A percentile compares a stretch with the other conserved stretches of the same genome.
phyloP scores from a whole-genome alignment of 2,797 vertebrate species.

The Channa striata region DNA sequence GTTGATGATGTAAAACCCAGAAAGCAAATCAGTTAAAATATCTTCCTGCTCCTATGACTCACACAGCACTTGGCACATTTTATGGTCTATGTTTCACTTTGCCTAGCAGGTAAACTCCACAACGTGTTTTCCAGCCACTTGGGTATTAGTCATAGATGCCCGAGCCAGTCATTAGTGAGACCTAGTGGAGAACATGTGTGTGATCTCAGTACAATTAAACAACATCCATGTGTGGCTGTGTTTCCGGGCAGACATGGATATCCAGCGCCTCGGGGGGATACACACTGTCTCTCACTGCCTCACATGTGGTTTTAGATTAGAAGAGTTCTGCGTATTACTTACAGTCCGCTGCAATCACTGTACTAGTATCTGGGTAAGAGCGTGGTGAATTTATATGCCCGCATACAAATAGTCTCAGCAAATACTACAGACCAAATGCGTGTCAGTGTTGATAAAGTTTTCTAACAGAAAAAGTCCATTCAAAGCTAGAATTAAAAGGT shows the following conservation, averaged over 20 bases:
- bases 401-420: constrained; percentile 13
- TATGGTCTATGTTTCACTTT: constrained; percentile 26
- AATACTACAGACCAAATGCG: constrained; percentile 29
- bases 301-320: constrained; percentile 68
- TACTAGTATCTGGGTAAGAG: constrained; percentile 36
- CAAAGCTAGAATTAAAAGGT: constrained; percentile 10
- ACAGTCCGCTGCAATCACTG: constrained; percentile 40
- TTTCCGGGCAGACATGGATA: constrained; percentile 79
- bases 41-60: constrained; percentile 41
- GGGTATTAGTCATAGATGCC: constrained; percentile 57
- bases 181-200: constrained; percentile 58
- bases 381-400: constrained; percentile 28
- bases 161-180: constrained; percentile 67
- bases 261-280: constrained; percentile 64
- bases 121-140: constrained; percentile 40
- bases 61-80: constrained; percentile 31
- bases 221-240: constrained; percentile 69
- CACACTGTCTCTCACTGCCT: constrained; percentile 63
- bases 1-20: constrained; percentile 42
- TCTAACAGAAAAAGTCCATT: constrained; percentile 16
- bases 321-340: constrained; percentile 48
- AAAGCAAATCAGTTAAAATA: constrained; percentile 41
- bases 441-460: constrained; percentile 8
- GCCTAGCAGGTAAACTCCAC: constrained; percentile 51
- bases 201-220: constrained; percentile 66